Evolutionary conservation across 2,797 vertebrate genomes (phyloP).

Genomic region (Phrynocephalus guinanensis): DNA sequence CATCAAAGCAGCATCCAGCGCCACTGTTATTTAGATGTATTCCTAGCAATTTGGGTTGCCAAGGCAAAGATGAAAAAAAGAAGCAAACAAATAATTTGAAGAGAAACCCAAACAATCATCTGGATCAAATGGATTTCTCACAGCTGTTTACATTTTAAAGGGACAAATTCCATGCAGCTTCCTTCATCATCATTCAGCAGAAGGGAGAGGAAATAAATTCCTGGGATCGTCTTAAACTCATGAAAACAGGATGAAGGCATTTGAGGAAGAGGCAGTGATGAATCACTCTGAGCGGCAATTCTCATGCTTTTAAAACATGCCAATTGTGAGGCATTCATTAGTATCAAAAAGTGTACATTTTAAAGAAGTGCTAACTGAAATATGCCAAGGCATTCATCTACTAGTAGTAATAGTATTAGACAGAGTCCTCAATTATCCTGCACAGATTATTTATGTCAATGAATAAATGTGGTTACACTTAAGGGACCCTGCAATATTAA

Average conservation of each 20-base stretch:
- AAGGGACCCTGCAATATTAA: neutral
- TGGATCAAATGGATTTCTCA: conserved; percentile 42
- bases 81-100: conserved; percentile 52
- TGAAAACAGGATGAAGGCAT: neutral
- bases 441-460: conserved; percentile 2
- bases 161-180: conserved; percentile 28
- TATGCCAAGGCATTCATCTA: neutral
- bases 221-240: conserved; percentile 14
- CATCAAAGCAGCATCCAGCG: conserved; percentile 43
- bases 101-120: conserved; percentile 67
- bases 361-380: conserved; percentile 4
- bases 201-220: conserved; percentile 28
- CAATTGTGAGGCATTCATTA: neutral
- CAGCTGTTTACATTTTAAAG: conserved; percentile 66
- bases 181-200: conserved; percentile 6
- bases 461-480: conserved; percentile 10
- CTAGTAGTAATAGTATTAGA: neutral
- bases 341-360: conserved; percentile 6
- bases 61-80: conserved; percentile 59
- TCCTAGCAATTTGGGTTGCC: conserved; percentile 61
- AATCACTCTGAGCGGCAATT: conserved; percentile 14
- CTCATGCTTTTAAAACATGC: neutral
- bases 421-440: neutral
- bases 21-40: conserved; percentile 45
- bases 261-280: neutral